A percentile compares a stretch with the other conserved stretches of the same genome.
Conservation (phyloP, 2,113 vertebrate genomes). For the Telmatochromis sp. region DNA sequence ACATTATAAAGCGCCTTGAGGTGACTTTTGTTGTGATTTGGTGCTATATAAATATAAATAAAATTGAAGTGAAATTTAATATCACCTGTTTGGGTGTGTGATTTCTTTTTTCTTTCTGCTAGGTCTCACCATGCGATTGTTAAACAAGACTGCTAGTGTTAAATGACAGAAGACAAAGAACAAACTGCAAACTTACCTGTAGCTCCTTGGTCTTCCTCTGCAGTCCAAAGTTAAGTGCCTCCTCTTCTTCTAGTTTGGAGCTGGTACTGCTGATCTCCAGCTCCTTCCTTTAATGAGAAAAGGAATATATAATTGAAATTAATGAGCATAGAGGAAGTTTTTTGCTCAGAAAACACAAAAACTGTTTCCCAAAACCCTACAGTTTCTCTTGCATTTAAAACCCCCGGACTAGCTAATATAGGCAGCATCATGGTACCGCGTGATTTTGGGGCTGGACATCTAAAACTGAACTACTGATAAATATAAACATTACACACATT, state of each 20-base stretch:
- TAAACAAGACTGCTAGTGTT: not conserved
- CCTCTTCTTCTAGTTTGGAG: slow-evolving; percentile 67
- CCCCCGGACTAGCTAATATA: accelerated
- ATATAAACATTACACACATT: not conserved
- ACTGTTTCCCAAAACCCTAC: not conserved
- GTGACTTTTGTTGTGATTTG: accelerated
- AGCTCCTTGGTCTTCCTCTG: slow-evolving; percentile 68
- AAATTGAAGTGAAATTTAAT: not conserved
- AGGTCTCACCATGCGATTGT: not conserved
- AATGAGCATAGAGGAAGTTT: not conserved
- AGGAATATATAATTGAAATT: not conserved
- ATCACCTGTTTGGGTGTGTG: not conserved
- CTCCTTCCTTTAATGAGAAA: slow-evolving; percentile 66
- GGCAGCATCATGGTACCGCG: not conserved
- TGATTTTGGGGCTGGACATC: not conserved
- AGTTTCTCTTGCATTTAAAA: accelerated
- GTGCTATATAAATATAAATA: accelerated
- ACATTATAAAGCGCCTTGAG: accelerated
- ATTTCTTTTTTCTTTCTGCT: not conserved
- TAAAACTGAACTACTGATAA: not conserved
- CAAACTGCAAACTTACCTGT: slow-evolving; percentile 56
- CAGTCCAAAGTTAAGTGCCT: slow-evolving; percentile 58
- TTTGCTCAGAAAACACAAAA: not conserved
- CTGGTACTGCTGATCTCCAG: slow-evolving; percentile 65
- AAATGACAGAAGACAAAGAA: not conserved